These are phyloP conservation scores for Hylaeus volcanicus DNA, from an alignment of 1,140 invertebrate species.

Conservation along the genomic window DNA sequence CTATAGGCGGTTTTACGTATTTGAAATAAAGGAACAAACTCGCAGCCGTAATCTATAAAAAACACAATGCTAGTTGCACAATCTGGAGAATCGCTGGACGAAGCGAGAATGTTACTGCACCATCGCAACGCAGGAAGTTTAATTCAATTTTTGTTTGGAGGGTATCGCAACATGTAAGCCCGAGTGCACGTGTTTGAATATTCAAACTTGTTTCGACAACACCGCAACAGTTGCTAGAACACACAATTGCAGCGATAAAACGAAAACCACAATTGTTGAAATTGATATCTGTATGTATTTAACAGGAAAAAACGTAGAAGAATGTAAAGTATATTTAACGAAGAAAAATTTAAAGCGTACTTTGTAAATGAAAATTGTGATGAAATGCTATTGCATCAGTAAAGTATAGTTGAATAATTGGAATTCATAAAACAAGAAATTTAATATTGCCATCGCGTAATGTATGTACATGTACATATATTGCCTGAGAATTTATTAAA, in stretches of 20 bases:
- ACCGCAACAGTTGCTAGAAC: slow-evolving; percentile 18
- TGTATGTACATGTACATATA: background rate
- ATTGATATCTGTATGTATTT: background rate
- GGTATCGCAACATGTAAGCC: slow-evolving; percentile 33
- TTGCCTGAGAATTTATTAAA: background rate
- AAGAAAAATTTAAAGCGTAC: background rate
- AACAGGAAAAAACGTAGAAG: no score
- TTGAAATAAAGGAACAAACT: background rate
- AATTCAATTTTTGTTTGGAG: slow-evolving; percentile 54
- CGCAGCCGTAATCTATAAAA: background rate
- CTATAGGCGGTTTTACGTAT: no score
- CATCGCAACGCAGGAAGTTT: slow-evolving; percentile 1
- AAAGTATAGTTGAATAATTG: background rate
- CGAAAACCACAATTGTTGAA: slow-evolving; percentile 15
- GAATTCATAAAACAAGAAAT: background rate
- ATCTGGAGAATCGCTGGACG: no score
- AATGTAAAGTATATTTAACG: background rate
- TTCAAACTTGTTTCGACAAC: slow-evolving; percentile 59
- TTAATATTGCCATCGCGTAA: background rate
- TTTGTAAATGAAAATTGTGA: background rate
- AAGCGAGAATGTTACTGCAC: background rate
- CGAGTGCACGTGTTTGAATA: slow-evolving; percentile 43
- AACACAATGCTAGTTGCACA: no score
- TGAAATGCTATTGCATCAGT: no score
- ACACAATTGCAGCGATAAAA: slow-evolving; percentile 32